Conservation (phyloP, 1,140 invertebrate genomes). For the Drosophila chauvacae region DNA sequence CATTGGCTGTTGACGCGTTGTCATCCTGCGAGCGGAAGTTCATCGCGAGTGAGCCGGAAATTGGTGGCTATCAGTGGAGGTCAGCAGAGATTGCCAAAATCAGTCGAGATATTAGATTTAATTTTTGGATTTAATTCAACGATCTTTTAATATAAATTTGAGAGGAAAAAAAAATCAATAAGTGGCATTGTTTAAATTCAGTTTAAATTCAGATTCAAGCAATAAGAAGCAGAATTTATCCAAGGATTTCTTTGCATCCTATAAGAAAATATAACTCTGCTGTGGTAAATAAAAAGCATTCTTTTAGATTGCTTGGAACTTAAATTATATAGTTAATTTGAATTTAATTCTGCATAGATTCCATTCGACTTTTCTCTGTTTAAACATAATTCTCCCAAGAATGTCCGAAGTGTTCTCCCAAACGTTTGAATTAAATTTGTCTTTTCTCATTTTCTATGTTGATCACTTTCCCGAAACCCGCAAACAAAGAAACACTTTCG, state of each 20-base stretch:
- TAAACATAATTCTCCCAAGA: not conserved
- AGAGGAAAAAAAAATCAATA: too few species aligned
- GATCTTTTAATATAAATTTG: not conserved
- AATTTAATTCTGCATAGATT: not conserved
- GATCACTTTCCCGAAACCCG: conserved; percentile 4
- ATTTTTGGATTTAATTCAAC: not conserved
- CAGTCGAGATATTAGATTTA: not conserved
- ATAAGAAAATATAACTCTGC: not conserved
- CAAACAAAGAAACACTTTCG: conserved; percentile 56
- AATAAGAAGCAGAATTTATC: not conserved
- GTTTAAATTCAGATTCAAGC: too few species aligned
- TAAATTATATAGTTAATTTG: not conserved
- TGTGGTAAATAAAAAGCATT: not conserved
- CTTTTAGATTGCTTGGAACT: not conserved
- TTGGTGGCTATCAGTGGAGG: conserved; percentile 32
- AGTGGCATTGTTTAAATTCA: not conserved
- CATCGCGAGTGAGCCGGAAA: conserved; percentile 41
- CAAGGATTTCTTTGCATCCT: not conserved
- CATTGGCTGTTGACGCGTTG: conserved; percentile 60
- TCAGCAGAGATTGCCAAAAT: conserved; percentile 20
- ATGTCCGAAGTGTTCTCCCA: not conserved
- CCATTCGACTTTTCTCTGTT: not conserved
- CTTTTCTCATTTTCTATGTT: not conserved
- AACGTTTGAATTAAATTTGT: not conserved
- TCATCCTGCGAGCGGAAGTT: conserved; percentile 46